Conservation (phyloP, 2,113 vertebrate species). For the Corynorhinus townsendii region DNA sequence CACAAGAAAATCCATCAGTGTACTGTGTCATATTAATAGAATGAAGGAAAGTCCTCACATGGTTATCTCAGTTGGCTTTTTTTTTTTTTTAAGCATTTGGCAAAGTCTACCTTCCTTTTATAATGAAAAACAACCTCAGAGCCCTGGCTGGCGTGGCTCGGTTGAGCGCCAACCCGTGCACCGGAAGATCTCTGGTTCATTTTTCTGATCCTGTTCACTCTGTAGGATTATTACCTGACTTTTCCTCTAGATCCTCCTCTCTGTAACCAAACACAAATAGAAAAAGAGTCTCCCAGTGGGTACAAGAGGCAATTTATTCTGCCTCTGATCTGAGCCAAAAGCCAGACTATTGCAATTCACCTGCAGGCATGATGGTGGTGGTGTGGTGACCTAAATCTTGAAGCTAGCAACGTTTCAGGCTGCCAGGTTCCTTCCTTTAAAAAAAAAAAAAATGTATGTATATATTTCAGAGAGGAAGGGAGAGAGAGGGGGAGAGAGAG, state of each 20-base stretch:
- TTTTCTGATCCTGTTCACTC: not conserved
- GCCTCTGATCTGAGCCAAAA: not conserved
- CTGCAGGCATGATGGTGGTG: not conserved
- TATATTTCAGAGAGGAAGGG: no score
- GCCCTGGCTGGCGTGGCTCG: no score
- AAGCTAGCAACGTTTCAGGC: not conserved
- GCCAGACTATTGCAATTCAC: not conserved
- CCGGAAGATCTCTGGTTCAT: not conserved
- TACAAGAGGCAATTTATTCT: not conserved
- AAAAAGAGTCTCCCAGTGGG: not conserved
- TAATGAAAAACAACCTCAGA: not conserved
- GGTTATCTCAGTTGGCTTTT: not conserved
- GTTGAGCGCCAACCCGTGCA: no score
- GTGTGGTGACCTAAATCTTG: not conserved
- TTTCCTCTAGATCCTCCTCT: not conserved
- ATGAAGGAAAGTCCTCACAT: not conserved
- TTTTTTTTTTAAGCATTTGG: not conserved
- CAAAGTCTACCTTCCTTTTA: not conserved
- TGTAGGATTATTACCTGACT: not conserved
- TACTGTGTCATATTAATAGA: not conserved
- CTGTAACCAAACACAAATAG: not conserved
- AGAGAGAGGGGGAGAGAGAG: no score
- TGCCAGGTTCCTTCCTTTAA: not conserved
- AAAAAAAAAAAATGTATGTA: no score
- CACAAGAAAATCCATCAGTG: not conserved